Percentiles rank a stretch among this genome's conserved stretches.
phyloP scores from a whole-genome alignment of 2,797 vertebrate species.

The Heteromormyrus szaboi region DNA sequence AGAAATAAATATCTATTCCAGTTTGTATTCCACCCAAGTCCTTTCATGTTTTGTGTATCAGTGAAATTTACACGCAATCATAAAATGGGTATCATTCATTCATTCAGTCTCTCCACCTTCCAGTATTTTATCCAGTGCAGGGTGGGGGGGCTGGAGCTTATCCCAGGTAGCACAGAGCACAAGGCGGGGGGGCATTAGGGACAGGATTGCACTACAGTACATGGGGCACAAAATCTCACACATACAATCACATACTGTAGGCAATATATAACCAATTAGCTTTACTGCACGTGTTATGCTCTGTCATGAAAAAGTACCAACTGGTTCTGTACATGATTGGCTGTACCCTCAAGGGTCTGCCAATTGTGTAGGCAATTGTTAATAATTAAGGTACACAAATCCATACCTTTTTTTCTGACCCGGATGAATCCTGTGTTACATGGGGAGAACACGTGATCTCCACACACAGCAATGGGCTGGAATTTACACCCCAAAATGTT shows the following conservation, averaged over 20 bases:
- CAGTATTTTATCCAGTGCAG: neutral
- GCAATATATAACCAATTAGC: neutral
- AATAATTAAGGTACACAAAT: neutral
- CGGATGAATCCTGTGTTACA: neutral
- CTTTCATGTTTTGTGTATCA: conserved; percentile 1
- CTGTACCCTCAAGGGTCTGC: neutral
- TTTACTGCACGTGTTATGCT: neutral
- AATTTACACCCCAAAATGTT: neutral
- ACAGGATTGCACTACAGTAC: neutral
- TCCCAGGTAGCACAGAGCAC: neutral
- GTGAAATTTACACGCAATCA: neutral
- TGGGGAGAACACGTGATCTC: neutral
- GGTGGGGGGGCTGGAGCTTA: neutral
- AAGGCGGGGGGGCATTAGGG: neutral
- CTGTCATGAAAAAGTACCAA: neutral
- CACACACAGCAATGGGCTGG: neutral
- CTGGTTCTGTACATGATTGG: neutral
- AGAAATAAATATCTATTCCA: neutral
- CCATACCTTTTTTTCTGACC: neutral
- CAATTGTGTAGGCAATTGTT: neutral
- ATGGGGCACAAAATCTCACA: neutral
- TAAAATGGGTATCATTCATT: neutral
- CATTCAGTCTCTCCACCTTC: neutral
- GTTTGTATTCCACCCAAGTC: neutral
- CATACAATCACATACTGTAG: neutral